A percentile compares a stretch with the other conserved stretches of the same genome.
These are phyloP conservation scores for Epiblema foenella DNA, from an alignment of 2,888 invertebrate species.

Conservation along the genomic window DNA sequence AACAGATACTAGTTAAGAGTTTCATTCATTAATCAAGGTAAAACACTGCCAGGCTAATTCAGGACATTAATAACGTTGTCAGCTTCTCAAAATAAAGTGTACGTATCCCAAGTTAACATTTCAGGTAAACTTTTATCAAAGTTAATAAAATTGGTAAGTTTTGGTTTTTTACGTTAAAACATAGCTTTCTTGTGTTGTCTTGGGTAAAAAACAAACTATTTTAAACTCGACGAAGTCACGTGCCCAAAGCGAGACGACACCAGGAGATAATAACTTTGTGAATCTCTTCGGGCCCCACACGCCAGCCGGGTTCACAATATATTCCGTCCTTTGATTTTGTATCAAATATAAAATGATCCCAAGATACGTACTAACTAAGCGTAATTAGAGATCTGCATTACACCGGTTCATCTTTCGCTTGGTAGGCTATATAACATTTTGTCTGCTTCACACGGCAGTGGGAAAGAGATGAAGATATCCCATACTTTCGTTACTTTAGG, in stretches of 20 bases:
- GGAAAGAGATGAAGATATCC: conserved; percentile 11
- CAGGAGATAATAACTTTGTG: conserved; percentile 34
- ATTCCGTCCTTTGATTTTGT: neutral
- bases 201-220: neutral
- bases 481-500: neutral
- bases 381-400: neutral
- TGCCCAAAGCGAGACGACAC: conserved; percentile 36
- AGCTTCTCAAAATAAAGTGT: no score
- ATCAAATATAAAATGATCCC: neutral
- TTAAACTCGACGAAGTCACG: conserved; percentile 36
- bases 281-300: conserved; percentile 11
- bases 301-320: neutral
- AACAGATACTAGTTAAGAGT: no score
- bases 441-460: conserved; percentile 17
- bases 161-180: neutral
- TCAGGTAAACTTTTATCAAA: no score
- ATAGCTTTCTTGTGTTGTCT: neutral
- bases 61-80: no score
- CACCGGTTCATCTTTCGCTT: neutral
- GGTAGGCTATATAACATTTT: neutral
- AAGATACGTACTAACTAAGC: neutral
- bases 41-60: no score
- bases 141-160: no score
- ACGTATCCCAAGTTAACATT: no score
- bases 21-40: no score